A percentile compares a stretch with the other conserved stretches of the same genome.
phyloP scores from a whole-genome alignment of 2,797 vertebrate species.

The Oryzias sinensis region DNA sequence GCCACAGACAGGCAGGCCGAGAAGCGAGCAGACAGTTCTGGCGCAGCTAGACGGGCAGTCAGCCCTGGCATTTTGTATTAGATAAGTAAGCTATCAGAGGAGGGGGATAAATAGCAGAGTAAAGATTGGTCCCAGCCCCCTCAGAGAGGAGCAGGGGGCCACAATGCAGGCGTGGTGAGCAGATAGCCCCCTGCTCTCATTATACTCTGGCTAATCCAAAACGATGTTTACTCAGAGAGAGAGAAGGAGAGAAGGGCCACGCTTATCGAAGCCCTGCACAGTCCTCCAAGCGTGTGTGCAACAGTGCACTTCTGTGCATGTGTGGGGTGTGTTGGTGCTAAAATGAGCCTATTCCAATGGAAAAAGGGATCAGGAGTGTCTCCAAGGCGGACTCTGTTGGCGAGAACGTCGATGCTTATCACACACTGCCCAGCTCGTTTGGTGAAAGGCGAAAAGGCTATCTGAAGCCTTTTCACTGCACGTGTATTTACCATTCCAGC shows the following conservation, averaged over 20 bases:
- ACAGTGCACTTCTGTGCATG: conserved; percentile 27
- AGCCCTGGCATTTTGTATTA: conserved; percentile 91
- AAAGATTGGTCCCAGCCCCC: conserved; percentile 89
- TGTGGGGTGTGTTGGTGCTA: conserved; percentile 39
- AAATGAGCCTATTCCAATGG: conserved; percentile 77
- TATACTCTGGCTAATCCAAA: conserved; percentile 82
- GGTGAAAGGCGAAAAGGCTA: conserved; percentile 69
- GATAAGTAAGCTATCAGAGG: conserved; percentile 96
- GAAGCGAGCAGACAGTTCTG: conserved; percentile 51
- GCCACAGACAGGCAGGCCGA: conserved; percentile 29
- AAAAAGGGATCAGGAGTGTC: conserved; percentile 75
- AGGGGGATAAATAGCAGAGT: conserved; percentile 94
- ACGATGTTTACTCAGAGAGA: conserved; percentile 80
- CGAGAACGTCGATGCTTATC: conserved; percentile 76
- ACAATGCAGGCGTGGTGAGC: conserved; percentile 85
- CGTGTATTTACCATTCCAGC: conserved; percentile 59
- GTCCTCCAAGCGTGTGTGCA: conserved; percentile 49
- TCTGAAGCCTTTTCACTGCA: conserved; percentile 63
- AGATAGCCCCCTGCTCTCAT: conserved; percentile 81
- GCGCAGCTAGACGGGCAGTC: conserved; percentile 77
- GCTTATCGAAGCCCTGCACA: conserved; percentile 77
- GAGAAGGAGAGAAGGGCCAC: conserved; percentile 63
- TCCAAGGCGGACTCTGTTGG: conserved; percentile 72
- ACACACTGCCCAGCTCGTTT: conserved; percentile 57
- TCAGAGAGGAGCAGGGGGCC: conserved; percentile 82